These are phyloP conservation scores for Copsychus sechellarum DNA, from an alignment of 2,113 vertebrate species.

Conservation along the genomic window DNA sequence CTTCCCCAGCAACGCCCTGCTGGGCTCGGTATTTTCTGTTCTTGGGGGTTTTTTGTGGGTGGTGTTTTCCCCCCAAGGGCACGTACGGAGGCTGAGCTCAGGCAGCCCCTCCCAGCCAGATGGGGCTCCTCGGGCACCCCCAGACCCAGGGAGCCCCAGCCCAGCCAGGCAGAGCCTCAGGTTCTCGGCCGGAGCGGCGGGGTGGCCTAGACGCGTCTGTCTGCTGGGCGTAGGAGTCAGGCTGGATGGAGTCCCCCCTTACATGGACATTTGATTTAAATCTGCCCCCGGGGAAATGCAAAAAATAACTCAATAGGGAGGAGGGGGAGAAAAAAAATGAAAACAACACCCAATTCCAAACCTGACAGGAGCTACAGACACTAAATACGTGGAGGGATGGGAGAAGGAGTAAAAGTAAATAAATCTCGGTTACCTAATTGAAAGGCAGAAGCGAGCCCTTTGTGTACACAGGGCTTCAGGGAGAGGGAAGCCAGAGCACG, in stretches of 20 bases:
- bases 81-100: not conserved
- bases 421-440: constrained; percentile 46
- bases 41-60: fast-evolving
- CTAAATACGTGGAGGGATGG: not conserved
- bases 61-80: not conserved
- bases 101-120: not conserved
- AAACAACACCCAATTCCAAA: not conserved
- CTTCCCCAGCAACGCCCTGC: not conserved
- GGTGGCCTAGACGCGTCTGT: not conserved
- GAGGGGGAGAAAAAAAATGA: not conserved
- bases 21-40: not conserved
- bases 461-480: constrained; percentile 39
- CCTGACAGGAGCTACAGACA: constrained; percentile 12
- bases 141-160: not conserved
- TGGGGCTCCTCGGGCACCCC: not conserved
- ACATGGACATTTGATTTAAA: constrained; percentile 33
- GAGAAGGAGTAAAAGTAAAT: constrained; percentile 59
- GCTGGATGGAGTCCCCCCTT: not conserved
- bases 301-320: constrained; percentile 10
- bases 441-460: constrained; percentile 55
- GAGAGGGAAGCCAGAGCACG: constrained; percentile 16
- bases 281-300: constrained; percentile 40
- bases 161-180: no score
- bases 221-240: not conserved
- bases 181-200: not conserved